Evolutionary conservation across 2,797 vertebrate genomes (phyloP).

Genomic region (Poeciliopsis presidionis): DNA sequence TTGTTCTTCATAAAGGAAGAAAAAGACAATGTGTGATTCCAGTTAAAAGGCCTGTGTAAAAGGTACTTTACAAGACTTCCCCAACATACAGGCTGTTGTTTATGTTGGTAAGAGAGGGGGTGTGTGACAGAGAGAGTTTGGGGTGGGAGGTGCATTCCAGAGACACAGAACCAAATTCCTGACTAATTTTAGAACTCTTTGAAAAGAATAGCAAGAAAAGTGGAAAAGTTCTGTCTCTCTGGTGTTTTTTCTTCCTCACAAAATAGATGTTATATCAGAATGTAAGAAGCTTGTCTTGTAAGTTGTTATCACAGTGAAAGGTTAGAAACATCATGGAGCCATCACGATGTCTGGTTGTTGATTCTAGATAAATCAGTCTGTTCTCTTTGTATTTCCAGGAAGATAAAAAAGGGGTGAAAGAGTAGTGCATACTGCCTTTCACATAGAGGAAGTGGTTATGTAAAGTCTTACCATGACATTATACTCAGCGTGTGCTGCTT

Average conservation of each 20-base stretch:
- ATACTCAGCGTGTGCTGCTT: background rate
- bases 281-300: constrained; percentile 13
- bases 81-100: constrained; percentile 62
- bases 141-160: constrained; percentile 54
- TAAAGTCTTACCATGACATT: background rate
- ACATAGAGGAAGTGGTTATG: background rate
- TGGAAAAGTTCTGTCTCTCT: constrained; percentile 63
- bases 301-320: background rate
- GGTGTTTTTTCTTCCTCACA: constrained; percentile 53
- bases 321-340: background rate
- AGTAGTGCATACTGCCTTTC: constrained; percentile 4
- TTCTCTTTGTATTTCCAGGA: constrained; percentile 7
- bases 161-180: constrained; percentile 78
- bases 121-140: constrained; percentile 62
- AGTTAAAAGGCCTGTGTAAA: constrained; percentile 13
- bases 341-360: background rate
- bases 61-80: constrained; percentile 48
- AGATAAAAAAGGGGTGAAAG: background rate
- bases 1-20: constrained; percentile 9
- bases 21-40: constrained; percentile 8
- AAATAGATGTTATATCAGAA: constrained; percentile 29
- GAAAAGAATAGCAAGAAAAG: constrained; percentile 66
- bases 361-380: background rate
- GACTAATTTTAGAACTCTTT: constrained; percentile 83
- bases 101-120: constrained; percentile 61